Evolutionary conservation across 2,113 vertebrate species (phyloP), one percentile per base, ranked within the genome.

Genomic region (Haliaeetus leucogaster): DNA sequence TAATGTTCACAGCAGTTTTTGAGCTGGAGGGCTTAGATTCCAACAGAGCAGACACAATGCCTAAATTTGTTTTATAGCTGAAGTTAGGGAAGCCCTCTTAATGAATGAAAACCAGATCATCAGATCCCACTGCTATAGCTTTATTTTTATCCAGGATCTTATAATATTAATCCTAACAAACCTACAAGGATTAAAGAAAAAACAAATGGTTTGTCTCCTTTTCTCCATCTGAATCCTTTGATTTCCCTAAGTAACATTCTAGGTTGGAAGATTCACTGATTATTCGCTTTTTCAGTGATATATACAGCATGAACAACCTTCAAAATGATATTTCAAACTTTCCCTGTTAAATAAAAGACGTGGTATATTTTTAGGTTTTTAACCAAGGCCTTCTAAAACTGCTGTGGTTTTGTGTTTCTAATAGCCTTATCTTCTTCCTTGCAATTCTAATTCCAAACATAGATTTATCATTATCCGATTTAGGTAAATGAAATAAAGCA

Each of bases 401-500:
- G 36, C n/a, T 90, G 38, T 32, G 23, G 1, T 90, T 74, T 26
- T 22, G 1, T 34, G 79, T 87, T 71, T 22, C 32, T 81, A 83
- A 72, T 22, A 48, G 20, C 11, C 11, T 89, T 73, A 70, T 36
- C 20, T 65, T 91, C 30, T 70, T 63, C 32, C 18, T 79, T 85
- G 21, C 26, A 89, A 45, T n/a, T 91, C 61, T 80, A 79, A 63
- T 67, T 92, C 66, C 55, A 89, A 95, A 66, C 21, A 78, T 13
- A 56, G 43, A 73, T 90, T 94, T 80, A 82, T 76, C 48, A 73
- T 91, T 76, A 84, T 65, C 70, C 87, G 74, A 79, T 79, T 87
- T 61, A 87, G 40, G 58, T 50, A 95, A 95, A 94, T 79, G 11
- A 90, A 93, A 95, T 84, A 92, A 86, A 58, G 11, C 16, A 90